Conservation (phyloP, 2,888 invertebrate genomes). For the Halictus ligatus region DNA sequence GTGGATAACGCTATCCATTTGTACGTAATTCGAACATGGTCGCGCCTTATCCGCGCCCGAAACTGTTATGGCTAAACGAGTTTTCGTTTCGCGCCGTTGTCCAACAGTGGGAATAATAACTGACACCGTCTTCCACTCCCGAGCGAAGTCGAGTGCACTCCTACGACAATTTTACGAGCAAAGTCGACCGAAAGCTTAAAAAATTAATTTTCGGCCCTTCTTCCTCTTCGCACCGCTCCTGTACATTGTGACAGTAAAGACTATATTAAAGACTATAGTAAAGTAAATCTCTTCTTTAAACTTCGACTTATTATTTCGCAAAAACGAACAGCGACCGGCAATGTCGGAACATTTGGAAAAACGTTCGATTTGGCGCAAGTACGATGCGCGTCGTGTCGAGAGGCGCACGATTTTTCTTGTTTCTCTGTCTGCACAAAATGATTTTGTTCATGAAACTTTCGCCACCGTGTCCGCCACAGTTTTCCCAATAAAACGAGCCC, state of each 20-base stretch:
- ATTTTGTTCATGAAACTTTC: no score
- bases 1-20: slow-evolving; percentile 78
- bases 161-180: neutral
- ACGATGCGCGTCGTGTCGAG: no score
- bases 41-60: slow-evolving; percentile 62
- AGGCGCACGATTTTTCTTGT: no score
- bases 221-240: neutral
- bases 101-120: neutral
- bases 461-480: no score
- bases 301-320: no score
- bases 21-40: slow-evolving; percentile 74
- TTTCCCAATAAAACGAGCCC: no score
- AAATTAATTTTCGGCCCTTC: neutral
- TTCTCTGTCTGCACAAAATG: no score
- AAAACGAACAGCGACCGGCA: no score
- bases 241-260: neutral
- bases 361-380: no score
- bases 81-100: slow-evolving; percentile 28
- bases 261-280: no score
- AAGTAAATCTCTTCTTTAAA: no score
- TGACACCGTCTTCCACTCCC: neutral
- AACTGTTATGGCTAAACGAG: slow-evolving; percentile 71
- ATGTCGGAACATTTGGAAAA: no score
- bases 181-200: neutral
- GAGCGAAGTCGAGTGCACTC: neutral